Evolutionary conservation across 1,140 invertebrate genomes (phyloP), one percentile per base, ranked within the genome.

Genomic region (Oppia nitens): DNA sequence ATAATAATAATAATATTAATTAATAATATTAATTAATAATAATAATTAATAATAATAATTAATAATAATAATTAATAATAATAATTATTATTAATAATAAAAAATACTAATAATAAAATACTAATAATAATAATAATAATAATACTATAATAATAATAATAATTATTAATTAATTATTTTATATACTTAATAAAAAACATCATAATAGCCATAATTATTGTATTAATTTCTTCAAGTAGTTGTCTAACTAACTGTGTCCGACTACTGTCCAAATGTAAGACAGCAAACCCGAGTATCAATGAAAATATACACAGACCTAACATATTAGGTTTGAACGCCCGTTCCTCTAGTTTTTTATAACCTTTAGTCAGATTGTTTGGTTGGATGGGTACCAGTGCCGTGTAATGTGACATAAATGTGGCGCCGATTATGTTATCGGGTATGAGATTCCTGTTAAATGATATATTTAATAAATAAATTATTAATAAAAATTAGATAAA

Each of bases 201-300:
- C 85, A 94, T 87, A 79, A 90, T 87, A 64, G 81, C 81, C 82
- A 89, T 86, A 59, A 89, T 82, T 3, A 88, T 83, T 68, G 86
- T 84, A 68, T 88, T 87, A 24, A 87, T 78, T 45, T 83, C 81
- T 50, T 81, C 79, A 68, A 89, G 87, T 67, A 86, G 83, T 49
- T 88, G 78, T 25, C 87, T 81, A 17, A 85, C 77, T 32, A 77
- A 72, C 82, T 78, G 65, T 81, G 71, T 40, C 68, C 40, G 32
- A 40, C 17, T n/a, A n/a, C 69, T 64, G 3, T 85, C 86, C 4
- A 90, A 73, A 1, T 84, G 84, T 2, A 84, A 84, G 9, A 90
- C 72, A 32, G 87, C 78, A 21, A 83, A 87, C 4, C 87, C 87
- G 65, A 90, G 89, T 1, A 17, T 17, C 21, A 57, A 28, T 50